Base-by-base conservation (phyloP, 2,113 vertebrate species). In the Notarius quadriscutis region DNA sequence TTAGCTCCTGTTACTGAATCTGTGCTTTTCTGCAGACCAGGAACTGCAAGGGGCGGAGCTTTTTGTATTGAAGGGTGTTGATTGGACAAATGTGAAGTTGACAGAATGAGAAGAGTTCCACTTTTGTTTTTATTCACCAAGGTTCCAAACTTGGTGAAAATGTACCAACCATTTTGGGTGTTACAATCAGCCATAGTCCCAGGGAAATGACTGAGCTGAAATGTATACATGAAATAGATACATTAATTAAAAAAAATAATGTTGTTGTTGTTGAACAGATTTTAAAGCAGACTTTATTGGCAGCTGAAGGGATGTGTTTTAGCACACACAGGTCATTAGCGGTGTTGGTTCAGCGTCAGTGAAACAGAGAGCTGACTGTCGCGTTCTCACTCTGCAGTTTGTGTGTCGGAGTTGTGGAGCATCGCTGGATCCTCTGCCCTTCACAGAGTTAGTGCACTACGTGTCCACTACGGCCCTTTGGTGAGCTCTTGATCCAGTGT, bases 401-500 rank as follows among this genome's bases (percentile, higher is more conserved):
- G 97, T 99, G 51, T 99, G 98, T 91, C 96, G 96, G 27, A 97
- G 97, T 83, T 99, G 98, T 89, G 98, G 98, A 53, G 98, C 98
- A 1, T 98, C 98, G 0, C 98, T 98, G 34, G 98, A 99, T 87
- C 98, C 98, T 0, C 95, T 99, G 63, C 98, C 98, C 84, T 99
- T 99, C 89, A 99, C 97, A 0, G 97, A 99, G 86, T 95, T 98
- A 53, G 98, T 99, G 85, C 97, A 98, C 92, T 99, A 99, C 41
- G 97, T 99, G 92, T 99, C 98, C 78, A 99, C 98, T 79, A 99
- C 97, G 67, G 96, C 98, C 88, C 94, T 99, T 72, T 99, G 98
- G 98, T 99, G 95, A 97, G 97, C 90, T 22, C 34, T 77, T 78
- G 30, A 9, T 50, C 50, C 25, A 15, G 27, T 9, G 1, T 11